Base-by-base conservation (phyloP, 2,797 vertebrate species). In the Erethizon dorsatum region DNA sequence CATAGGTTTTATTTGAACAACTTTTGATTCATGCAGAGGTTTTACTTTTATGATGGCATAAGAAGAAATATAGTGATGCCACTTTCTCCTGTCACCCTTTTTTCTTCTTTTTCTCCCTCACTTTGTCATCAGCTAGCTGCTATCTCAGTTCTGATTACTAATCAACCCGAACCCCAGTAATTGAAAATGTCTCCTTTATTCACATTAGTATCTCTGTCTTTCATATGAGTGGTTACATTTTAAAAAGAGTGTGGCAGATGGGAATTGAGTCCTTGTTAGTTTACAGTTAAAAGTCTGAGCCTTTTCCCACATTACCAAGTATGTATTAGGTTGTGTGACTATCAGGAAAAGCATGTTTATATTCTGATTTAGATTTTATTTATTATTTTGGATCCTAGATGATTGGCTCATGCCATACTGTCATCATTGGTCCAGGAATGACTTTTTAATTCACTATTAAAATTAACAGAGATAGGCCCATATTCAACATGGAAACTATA, bases 1-100 rank as follows among this genome's bases (percentile, higher is more conserved):
- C 50, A 91, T 47, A 84, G 41, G 6, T 88, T 88, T 84, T 91
- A 80, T 84, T 95, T 95, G 78, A 78, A 84, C 26, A 71, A 78
- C 20, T 61, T 79, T 90, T 77, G 9, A 92, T 63, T 94, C 31
- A 82, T 71, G 52, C 89, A 14, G 31, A 57, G 78, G 54, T 71
- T 31, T 54, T 24, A 6, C 20, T 31, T 52, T 59, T 77, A 52
- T 79, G 54, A 13, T 26, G 33, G 78, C 45, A 31, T 87, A 90
- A 96, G 45, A 83, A 63, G 69, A 14, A 57, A 69, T 50, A 15
- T 22, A 52, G 13, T 24, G 33, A 24, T 14, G 45, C 15, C 37
- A 1, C 56, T 54, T 37, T 75, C 22, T 71, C 54, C 54, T 41
- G 45, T 71, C 52, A 59, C 22, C 20, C 13, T 47, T 24, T 57